Evolutionary conservation across 2,797 vertebrate genomes (phyloP).

Genomic region (Distichodus sexfasciatus): DNA sequence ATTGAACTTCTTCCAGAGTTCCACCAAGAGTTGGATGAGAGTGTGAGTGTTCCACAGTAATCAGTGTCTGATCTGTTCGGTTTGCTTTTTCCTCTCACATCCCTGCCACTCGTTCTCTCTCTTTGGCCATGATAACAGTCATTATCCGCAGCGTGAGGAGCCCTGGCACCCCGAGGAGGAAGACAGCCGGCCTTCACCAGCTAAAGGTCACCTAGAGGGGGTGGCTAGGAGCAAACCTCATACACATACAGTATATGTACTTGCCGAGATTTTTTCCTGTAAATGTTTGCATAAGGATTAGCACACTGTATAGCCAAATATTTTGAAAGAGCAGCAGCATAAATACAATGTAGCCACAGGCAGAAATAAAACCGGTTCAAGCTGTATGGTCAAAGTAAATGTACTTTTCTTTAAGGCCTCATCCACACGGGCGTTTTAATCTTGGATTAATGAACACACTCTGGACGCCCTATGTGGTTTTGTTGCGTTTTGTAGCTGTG

Average conservation of each 20-base stretch:
- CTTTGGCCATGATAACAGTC: slow-evolving; percentile 45
- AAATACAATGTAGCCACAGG: not conserved
- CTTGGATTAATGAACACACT: too few relatives aligned
- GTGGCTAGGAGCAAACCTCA: not conserved
- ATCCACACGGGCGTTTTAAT: too few relatives aligned
- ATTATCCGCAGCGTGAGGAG: slow-evolving; percentile 44
- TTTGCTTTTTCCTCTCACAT: not conserved
- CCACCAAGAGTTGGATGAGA: too few relatives aligned
- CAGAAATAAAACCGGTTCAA: too few relatives aligned
- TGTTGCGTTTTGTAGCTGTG: too few relatives aligned
- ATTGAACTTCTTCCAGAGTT: too few relatives aligned
- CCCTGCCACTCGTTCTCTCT: not conserved
- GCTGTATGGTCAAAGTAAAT: too few relatives aligned
- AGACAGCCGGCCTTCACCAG: slow-evolving; percentile 23
- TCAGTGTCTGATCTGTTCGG: not conserved
- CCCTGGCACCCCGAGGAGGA: slow-evolving; percentile 35
- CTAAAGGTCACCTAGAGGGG: slow-evolving; percentile 40
- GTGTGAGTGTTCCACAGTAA: slow-evolving; percentile 14
- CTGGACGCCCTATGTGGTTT: too few relatives aligned
- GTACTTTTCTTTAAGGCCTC: too few relatives aligned
- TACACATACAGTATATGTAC: not conserved
- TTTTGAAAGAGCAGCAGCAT: not conserved
- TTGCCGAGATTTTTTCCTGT: not conserved
- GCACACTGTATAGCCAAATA: not conserved
- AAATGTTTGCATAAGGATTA: not conserved